Conservation (phyloP, 2,797 vertebrate genomes). For the Vespertilio murinus region DNA sequence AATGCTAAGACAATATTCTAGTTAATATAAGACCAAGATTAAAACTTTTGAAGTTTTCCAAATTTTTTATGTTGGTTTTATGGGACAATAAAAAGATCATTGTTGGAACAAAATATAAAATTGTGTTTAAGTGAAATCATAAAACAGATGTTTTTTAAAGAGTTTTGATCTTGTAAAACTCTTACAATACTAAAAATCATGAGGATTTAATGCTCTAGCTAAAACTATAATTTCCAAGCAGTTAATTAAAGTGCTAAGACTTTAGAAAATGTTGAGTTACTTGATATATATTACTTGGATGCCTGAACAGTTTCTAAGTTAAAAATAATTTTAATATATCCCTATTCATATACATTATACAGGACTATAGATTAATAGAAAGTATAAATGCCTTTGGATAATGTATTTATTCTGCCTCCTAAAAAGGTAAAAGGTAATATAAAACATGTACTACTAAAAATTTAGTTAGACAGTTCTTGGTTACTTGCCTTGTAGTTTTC, state of each 20-base stretch:
- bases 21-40: not conserved
- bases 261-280: slow-evolving; percentile 18
- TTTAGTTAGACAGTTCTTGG: not conserved
- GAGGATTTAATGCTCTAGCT: not conserved
- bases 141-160: slow-evolving; percentile 24
- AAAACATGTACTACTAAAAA: not conserved
- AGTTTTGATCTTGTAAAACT: not conserved
- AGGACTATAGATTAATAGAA: not conserved
- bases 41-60: not conserved
- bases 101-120: slow-evolving; percentile 22
- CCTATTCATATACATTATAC: not conserved
- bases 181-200: slow-evolving; percentile 20
- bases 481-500: not conserved
- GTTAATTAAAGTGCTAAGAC: not conserved
- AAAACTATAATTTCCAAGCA: slow-evolving; percentile 12
- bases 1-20: slow-evolving; percentile 21
- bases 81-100: not conserved
- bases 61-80: not conserved
- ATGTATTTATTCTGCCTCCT: not conserved
- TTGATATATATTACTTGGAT: slow-evolving; percentile 13
- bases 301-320: not conserved
- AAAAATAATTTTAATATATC: not conserved
- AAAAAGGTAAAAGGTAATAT: not conserved
- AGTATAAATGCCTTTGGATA: not conserved
- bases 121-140: slow-evolving; percentile 21